Evolutionary conservation across 2,888 invertebrate species (phyloP), one percentile per base, ranked within the genome.

Genomic region (Drosophila kanekoi): DNA sequence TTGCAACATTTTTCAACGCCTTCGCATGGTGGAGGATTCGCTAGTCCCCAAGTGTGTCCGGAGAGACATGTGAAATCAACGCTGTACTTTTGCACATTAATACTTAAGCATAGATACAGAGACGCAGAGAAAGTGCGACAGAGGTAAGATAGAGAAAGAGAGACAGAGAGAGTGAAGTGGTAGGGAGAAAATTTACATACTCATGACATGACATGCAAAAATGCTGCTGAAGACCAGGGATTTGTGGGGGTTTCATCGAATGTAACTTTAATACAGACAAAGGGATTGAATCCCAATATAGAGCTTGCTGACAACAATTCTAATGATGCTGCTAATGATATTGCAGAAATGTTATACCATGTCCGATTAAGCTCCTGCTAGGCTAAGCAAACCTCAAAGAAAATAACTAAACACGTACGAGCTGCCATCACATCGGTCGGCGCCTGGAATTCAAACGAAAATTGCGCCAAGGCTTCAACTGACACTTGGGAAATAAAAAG

Each of bases 191-290:
- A 62, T 86, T 86, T 89, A 76, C 89, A 86, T 89, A 89, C 85
- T 86, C 85, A 86, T 87, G 85, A 67, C 49, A 72, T 89, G 87
- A 89, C 75, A 81, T 75, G 87, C 81, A 71, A 74, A 79, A 81
- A 79, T 77, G 57, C 44, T 56, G 20, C 32, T 20, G 16, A n/a
- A 43, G 35, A 13, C 9, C 45, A 20, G 23, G 37, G 20, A 45
- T n/a, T 38, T 20, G 35, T 37, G 45, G 10, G 35, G 35, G 10
- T 44, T 51, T 13, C 20, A 14, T 41, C 23, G 33, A 14, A 48
- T 16, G 48, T 41, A 18, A 28, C 69, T 62, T 72, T 68, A 68
- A 68, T 33, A 38, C 38, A 43, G 20, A 60, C 47, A 60, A 56
- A 43, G 28, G 23, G 11, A 16, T 13, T 51, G 43, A 33, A 56